A percentile compares a stretch with the other conserved stretches of the same genome.
These are phyloP conservation scores for Pterostichus niger DNA, from an alignment of 2,888 invertebrate genomes.

Conservation along the genomic window DNA sequence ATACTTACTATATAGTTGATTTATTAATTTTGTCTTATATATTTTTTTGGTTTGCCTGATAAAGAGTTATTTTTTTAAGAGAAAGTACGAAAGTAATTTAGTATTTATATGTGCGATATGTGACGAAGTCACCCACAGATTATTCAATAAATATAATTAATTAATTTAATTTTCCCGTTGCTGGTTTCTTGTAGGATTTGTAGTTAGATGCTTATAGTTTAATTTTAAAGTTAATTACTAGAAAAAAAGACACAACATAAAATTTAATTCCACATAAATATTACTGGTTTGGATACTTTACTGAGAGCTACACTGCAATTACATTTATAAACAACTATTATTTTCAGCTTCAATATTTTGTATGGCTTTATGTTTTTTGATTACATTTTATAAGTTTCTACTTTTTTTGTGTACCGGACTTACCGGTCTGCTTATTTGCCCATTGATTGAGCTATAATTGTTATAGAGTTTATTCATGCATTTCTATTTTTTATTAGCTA, in stretches of 20 bases:
- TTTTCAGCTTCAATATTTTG: slow-evolving; percentile 11
- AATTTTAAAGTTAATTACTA: background rate
- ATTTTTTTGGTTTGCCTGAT: background rate
- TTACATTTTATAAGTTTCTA: background rate
- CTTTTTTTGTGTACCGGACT: slow-evolving; percentile 2
- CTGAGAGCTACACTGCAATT: background rate
- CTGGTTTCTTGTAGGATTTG: background rate
- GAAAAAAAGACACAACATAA: no score
- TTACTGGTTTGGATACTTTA: background rate
- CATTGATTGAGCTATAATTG: background rate
- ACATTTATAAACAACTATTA: slow-evolving; percentile 22
- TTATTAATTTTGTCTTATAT: no score
- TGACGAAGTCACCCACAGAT: background rate
- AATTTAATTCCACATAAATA: no score
- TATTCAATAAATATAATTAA: slow-evolving; percentile 1
- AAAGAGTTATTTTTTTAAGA: slow-evolving; percentile 12
- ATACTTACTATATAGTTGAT: no score
- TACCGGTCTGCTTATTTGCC: slow-evolving; percentile 2
- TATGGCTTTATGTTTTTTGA: background rate
- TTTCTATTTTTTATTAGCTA: no score
- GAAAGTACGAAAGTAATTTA: slow-evolving; percentile 14
- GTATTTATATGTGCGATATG: background rate
- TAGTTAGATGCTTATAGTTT: background rate
- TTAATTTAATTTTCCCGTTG: slow-evolving; percentile 14
- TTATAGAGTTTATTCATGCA: no score